These are phyloP conservation scores for Arrhamphus sclerolepis DNA, from an alignment of 2,797 vertebrate genomes.

Conservation along the genomic window DNA sequence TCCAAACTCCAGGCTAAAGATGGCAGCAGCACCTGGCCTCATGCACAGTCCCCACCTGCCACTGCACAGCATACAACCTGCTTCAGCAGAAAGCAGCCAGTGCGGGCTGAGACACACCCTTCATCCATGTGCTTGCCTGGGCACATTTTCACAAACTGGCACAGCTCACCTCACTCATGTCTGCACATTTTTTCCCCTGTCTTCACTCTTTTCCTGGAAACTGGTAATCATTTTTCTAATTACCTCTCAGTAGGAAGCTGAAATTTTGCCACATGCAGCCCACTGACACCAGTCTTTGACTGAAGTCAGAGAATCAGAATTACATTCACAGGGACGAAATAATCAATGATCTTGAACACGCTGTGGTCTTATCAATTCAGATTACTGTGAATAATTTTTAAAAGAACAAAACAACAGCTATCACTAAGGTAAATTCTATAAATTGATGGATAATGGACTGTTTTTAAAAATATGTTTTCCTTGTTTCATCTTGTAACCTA, in stretches of 20 bases:
- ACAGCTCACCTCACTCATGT: conserved; percentile 60
- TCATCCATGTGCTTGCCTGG: conserved; percentile 58
- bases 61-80: conserved; percentile 33
- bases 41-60: conserved; percentile 51
- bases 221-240: conserved; percentile 64
- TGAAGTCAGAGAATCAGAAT: conserved; percentile 30
- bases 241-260: conserved; percentile 45
- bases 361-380: neutral
- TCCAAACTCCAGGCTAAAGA: conserved; percentile 41
- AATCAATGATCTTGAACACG: conserved; percentile 15
- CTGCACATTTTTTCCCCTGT: conserved; percentile 61
- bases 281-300: conserved; percentile 10
- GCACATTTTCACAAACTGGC: conserved; percentile 62
- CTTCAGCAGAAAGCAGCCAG: conserved; percentile 44
- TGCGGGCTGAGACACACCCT: conserved; percentile 15
- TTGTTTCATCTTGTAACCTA: too few species aligned
- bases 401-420: neutral
- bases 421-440: too few species aligned
- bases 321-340: neutral
- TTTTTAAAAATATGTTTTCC: neutral
- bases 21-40: conserved; percentile 48
- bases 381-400: neutral
- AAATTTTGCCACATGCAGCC: conserved; percentile 14
- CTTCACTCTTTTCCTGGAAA: conserved; percentile 40
- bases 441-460: neutral